A percentile compares a stretch with the other conserved stretches of the same genome.
Conservation (phyloP, 2,888 invertebrate species). For the Mythimna lalbum region DNA sequence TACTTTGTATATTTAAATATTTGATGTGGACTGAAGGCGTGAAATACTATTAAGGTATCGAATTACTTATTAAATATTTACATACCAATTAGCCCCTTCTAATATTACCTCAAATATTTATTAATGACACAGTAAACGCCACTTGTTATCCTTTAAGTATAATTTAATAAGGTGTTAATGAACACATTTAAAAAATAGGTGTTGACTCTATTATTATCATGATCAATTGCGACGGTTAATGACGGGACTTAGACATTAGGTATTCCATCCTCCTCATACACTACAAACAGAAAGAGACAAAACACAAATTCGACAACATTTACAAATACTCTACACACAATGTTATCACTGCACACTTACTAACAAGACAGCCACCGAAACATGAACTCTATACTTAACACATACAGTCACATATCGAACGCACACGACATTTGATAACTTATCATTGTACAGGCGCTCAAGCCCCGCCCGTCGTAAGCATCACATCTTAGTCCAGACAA, state of each 20-base stretch:
- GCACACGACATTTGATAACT: conserved; percentile 83
- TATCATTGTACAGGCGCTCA: conserved; percentile 86
- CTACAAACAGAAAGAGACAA: conserved; percentile 55
- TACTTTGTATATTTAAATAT: conserved; percentile 56
- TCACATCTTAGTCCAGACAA: conserved; percentile 90
- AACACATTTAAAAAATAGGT: conserved; percentile 33
- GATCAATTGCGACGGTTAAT: conserved; percentile 64
- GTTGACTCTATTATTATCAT: conserved; percentile 55
- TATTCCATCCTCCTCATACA: conserved; percentile 56
- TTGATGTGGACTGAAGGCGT: conserved; percentile 39
- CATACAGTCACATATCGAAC: conserved; percentile 74
- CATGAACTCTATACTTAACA: conserved; percentile 65
- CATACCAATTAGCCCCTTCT: conserved; percentile 31
- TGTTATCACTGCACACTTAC: conserved; percentile 66
- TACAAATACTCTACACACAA: conserved; percentile 66
- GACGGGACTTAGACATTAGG: conserved; percentile 67
- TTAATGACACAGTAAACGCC: conserved; percentile 12
- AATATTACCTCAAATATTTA: conserved; percentile 33
- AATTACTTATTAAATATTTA: conserved; percentile 45
- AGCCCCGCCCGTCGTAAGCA: conserved; percentile 88
- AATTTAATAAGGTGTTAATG: conserved; percentile 47
- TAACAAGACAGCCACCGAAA: conserved; percentile 65
- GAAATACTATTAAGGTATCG: conserved; percentile 35
- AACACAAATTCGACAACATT: conserved; percentile 63
- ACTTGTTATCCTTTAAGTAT: conserved; percentile 38